Percentiles rank a stretch among this genome's conserved stretches.
These are phyloP conservation scores for Corythoichthys intestinalis DNA, from an alignment of 2,113 vertebrate genomes.

Conservation along the genomic window DNA sequence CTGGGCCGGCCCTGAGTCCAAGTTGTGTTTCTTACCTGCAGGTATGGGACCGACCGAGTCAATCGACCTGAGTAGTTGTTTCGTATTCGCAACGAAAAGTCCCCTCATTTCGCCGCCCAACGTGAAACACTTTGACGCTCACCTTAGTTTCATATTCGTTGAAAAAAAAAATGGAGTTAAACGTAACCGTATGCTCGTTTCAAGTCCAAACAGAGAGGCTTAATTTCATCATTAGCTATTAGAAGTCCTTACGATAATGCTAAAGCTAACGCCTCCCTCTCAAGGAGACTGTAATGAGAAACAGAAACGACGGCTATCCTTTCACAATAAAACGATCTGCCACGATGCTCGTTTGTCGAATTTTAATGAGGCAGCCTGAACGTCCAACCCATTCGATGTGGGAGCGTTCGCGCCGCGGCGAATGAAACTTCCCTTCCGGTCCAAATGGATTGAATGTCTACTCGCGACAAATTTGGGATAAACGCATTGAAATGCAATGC, in stretches of 20 bases:
- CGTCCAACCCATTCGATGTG: no score
- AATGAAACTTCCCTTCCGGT: no score
- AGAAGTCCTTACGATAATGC: background rate
- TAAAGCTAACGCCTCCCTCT: background rate
- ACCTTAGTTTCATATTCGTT: background rate
- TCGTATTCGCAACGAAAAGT: slow-evolving; percentile 9
- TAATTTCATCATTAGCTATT: background rate
- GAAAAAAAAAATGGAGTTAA: no score
- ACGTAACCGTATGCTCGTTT: background rate
- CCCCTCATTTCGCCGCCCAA: slow-evolving; percentile 26
- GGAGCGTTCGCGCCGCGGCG: no score
- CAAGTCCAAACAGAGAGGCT: background rate
- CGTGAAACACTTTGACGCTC: background rate
- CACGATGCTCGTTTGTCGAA: background rate
- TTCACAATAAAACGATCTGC: slow-evolving; percentile 17
- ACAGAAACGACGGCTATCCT: background rate
- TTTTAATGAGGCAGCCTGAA: background rate
- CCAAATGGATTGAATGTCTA: no score
- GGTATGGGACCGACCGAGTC: slow-evolving; percentile 5
- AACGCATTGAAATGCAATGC: no score
- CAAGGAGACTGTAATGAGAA: background rate
- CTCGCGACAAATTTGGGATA: no score
- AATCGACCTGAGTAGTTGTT: slow-evolving; percentile 13
- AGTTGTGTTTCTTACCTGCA: slow-evolving; percentile 28
- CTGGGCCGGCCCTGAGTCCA: no score